phyloP scores from a whole-genome alignment of 2,797 vertebrate genomes.

The Dromococcyx pavoninus region DNA sequence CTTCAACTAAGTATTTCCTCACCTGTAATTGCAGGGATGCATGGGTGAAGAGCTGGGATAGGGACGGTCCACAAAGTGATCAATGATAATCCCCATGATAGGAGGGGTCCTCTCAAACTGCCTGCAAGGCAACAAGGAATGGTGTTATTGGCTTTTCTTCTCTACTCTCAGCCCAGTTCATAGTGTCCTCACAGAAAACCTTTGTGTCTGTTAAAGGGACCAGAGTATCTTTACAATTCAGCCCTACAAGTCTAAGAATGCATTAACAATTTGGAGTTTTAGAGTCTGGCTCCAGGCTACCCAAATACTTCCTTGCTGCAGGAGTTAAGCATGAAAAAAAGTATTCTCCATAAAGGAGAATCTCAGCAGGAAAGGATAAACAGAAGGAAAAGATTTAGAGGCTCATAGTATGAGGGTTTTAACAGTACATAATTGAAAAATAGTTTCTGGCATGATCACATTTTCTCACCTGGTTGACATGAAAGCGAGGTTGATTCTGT shows the following conservation, averaged over 20 bases:
- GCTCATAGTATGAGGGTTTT: background rate
- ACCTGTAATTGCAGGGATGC: conserved; percentile 93
- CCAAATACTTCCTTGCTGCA: conserved; percentile 37
- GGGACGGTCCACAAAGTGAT: conserved; percentile 97
- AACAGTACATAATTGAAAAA: background rate
- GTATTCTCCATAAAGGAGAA: background rate
- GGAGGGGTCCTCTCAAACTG: conserved; percentile 95
- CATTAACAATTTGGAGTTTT: background rate
- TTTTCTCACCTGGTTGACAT: conserved; percentile 93
- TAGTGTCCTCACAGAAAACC: conserved; percentile 7
- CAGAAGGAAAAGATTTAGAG: background rate
- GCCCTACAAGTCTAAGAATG: conserved; percentile 11
- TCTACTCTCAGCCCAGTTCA: background rate
- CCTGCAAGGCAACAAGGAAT: conserved; percentile 84
- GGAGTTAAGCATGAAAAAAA: background rate
- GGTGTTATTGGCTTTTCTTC: conserved; percentile 44
- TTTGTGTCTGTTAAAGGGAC: background rate
- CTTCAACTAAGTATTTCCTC: conserved; percentile 62
- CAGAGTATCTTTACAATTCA: conserved; percentile 34
- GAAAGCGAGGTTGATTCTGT: conserved; percentile 96
- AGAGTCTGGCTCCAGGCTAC: conserved; percentile 9
- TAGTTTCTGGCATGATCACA: background rate
- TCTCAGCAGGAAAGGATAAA: background rate
- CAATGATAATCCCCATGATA: conserved; percentile 99
- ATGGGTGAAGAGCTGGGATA: conserved; percentile 85